Base-by-base conservation (phyloP, 2,888 invertebrate species). In the Onthophagus sagittarius region DNA sequence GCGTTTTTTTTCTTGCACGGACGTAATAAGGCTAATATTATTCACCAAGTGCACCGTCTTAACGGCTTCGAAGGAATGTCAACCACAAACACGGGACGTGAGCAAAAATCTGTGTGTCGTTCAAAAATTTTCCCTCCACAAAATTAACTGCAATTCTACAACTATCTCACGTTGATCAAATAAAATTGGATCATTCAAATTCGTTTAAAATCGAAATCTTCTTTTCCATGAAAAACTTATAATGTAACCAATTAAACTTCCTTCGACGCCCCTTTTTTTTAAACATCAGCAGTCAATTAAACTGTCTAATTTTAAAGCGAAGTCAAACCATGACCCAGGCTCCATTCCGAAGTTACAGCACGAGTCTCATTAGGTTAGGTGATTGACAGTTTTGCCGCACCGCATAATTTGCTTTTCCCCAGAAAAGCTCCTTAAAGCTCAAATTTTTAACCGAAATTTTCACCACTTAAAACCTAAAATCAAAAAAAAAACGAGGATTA, bases 321-420 rank as follows among this genome's bases (percentile, higher is more conserved):
- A 53, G 39, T 11, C 39, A 53, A 11, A 53, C 39, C 39, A 53
- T 53, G 39, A 53, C 39, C 39, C 39, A 11, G 39, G 39, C 39
- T 53, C 39, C 15, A 67, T 67, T 67, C 67, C 31, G 31, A n/a
- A 67, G 67, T 67, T 67, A 32, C 67, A 67, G 23, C 67, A 67
- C 67, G 67, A 67, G 31, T 67, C 67, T 67, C 67, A 67, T 67
- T 67, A 67, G 31, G 13, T n/a, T n/a, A n/a, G 23, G n/a, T 67
- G 67, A 67, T 67, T 67, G 67, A 67, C 67, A 67, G 67, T 32
- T 67, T 23, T 53, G 39, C 39, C 39, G 39, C 39, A 53, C 11
- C 39, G 39, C 39, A 53, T 53, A 53, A 53, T 53, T 53, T 53
- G 39, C 39, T 53, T 53, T 53, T 53, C 39, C 3, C 23, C 9